Base-by-base conservation (phyloP, 2,888 invertebrate species). In the Platycheirus albimanus region DNA sequence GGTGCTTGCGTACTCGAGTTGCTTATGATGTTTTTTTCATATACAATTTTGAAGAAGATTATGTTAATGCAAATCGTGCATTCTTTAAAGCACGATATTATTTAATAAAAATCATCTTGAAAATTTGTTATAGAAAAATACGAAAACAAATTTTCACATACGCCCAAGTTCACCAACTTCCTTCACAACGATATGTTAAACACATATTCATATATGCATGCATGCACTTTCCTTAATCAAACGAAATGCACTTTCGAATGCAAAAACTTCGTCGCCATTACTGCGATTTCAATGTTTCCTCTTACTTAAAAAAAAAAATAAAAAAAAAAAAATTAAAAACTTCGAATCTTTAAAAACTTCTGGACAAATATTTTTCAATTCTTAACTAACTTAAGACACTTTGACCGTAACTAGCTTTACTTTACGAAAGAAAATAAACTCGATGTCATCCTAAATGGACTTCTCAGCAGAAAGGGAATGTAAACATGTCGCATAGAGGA, bases 281-380 rank as follows among this genome's bases (percentile, higher is more conserved):
- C 15, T 17, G 33, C 15, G 43, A 41, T 64, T 64, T 36, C 36
- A 61, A 33, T 7, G 5, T 58, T 41, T 58, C 36, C 11, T 36
- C n/a, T n/a, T n/a, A n/a, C n/a, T 7, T 3, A 17, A 6, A 15
- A 7, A 17, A 54, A 1, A 36, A 33, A 36, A 5, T 10, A 10
- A 41, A 15, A 5, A 63, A 72, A 66, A 75, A 15, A 24, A 45
- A 61, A 69, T 45, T 52, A 36, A 52, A 76, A 76, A 61, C 51
- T 75, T 75, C 69, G 43, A 30, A 41, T 49, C 56, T 51, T n/a
- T 52, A 36, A 43, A 38, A 69, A 76, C 58, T 69, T 76, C 47
- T 51, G 41, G 6, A 43, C 56, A 67, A 75, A 67, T 49, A 67
- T 75, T 58, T 75, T 67, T 49, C 70, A 70, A 41, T 43, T 58